Conservation (phyloP, 2,113 vertebrate species). For the Leptobrachium ailaonicum region DNA sequence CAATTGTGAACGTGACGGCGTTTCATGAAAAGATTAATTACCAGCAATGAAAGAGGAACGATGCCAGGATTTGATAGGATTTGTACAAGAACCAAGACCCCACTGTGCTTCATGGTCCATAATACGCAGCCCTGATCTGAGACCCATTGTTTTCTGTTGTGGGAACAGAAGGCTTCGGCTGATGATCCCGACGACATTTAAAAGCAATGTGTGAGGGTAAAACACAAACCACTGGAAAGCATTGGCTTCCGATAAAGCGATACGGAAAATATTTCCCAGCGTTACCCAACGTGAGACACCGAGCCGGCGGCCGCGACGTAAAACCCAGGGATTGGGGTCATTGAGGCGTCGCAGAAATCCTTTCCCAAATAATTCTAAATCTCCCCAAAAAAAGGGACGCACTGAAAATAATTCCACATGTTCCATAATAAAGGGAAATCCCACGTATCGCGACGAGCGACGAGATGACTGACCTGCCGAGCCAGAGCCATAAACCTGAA, state of each 20-base stretch:
- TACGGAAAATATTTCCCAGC: slow-evolving; percentile 55
- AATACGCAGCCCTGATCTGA: slow-evolving; percentile 74
- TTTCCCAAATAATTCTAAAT: no score
- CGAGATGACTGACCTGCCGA: no score
- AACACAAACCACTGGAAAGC: slow-evolving; percentile 67
- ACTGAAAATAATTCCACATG: no score
- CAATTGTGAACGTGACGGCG: slow-evolving; percentile 71
- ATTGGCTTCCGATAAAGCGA: slow-evolving; percentile 61
- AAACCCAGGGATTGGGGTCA: not conserved
- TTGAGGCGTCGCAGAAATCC: slow-evolving; percentile 8
- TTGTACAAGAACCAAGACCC: slow-evolving; percentile 72
- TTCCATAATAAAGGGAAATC: no score
- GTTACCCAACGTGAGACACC: not conserved
- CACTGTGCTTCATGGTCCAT: slow-evolving; percentile 72
- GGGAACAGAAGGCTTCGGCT: slow-evolving; percentile 74
- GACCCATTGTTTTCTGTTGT: slow-evolving; percentile 68
- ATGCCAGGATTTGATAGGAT: slow-evolving; percentile 78
- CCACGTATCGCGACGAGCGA: no score
- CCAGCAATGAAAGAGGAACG: slow-evolving; percentile 71
- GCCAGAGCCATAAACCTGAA: no score
- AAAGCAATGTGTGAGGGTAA: slow-evolving; percentile 68
- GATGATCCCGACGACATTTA: slow-evolving; percentile 64
- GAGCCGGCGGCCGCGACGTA: not conserved
- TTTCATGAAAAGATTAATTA: slow-evolving; percentile 82
- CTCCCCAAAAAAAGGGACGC: no score